Evolutionary conservation across 2,113 vertebrate genomes (phyloP), one percentile per base, ranked within the genome.

Genomic region (Axis porcinus): DNA sequence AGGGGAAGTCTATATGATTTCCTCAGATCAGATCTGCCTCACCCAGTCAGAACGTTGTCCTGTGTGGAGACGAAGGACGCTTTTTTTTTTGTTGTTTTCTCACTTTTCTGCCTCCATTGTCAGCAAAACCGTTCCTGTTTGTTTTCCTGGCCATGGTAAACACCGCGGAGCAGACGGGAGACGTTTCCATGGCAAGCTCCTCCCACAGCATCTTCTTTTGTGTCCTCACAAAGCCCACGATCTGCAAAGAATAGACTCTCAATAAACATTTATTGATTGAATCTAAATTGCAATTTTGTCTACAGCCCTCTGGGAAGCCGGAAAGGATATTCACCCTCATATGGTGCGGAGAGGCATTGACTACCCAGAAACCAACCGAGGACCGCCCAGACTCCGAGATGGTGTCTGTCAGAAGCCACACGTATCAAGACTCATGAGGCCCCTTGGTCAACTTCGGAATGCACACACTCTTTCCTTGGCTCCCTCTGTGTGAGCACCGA

Each of bases 351-450:
- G 43, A 40, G 1, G 17, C 54, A 43, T 33, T 8, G 45, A 88
- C 64, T 54, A 55, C 58, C 2, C 8, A 43, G 64, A 74, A 64
- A 45, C 43, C 28, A 8, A 19, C 5, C 7, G 15, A 1, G 8
- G 85, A 36, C 54, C 60, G 78, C 55, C 33, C 55, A 6, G n/a
- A 17, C 12, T 5, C 52, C 4, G 16, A 28, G 50, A 21, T 1
- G 0, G 0, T 28, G 40, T 15, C 36, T 60, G 36, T 27, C 47
- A 23, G 19, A 84, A 70, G 36, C 60, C 82, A 43, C 21, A 9
- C 17, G 27, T 21, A 17, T 36, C 12, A 1, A 0, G 4, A 28
- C 19, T n/a, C 28, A 1, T 0, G 0, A 9, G 12, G 62, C 33
- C 27, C 88, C 14, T 50, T 0, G 36, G n/a, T 21, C 45, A 0